A percentile compares a stretch with the other conserved stretches of the same genome.
phyloP scores from a whole-genome alignment of 2,797 vertebrate species.

The Chrysocyon brachyurus region DNA sequence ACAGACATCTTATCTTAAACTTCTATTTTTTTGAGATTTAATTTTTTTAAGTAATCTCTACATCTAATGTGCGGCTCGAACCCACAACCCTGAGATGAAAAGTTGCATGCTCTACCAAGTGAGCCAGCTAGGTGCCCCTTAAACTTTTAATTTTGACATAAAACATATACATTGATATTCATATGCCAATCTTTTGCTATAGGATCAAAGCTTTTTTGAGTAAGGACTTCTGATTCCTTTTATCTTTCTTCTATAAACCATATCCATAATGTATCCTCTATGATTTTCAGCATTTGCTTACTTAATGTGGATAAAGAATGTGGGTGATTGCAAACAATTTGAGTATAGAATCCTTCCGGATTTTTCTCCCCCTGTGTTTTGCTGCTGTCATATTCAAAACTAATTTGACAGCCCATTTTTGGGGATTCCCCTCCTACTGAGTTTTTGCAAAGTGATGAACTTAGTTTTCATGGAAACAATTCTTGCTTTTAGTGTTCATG shows the following conservation, averaged over 20 bases:
- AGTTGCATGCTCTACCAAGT: neutral
- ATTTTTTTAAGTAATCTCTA: neutral
- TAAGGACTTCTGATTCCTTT: conserved; percentile 26
- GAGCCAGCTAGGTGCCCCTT: neutral
- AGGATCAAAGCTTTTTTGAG: neutral
- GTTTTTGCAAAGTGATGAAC: neutral
- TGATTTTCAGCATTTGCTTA: conserved; percentile 25
- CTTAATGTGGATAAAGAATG: conserved; percentile 21
- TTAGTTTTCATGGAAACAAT: conserved; percentile 61
- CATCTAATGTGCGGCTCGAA: neutral
- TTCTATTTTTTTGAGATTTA: neutral
- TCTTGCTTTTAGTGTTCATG: neutral
- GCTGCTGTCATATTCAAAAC: neutral
- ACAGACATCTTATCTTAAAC: neutral
- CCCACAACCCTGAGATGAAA: neutral
- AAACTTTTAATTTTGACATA: conserved; percentile 46
- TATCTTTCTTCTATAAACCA: conserved; percentile 25
- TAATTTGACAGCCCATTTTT: conserved; percentile 8
- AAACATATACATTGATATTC: neutral
- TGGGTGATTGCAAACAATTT: conserved; percentile 22
- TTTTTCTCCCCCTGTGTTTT: conserved; percentile 4
- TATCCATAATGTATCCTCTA: neutral
- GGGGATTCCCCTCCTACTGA: neutral
- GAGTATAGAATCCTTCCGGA: conserved; percentile 13
- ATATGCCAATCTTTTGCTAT: neutral